Conservation (phyloP, 2,797 vertebrate genomes). For the Malurus leucopterus region DNA sequence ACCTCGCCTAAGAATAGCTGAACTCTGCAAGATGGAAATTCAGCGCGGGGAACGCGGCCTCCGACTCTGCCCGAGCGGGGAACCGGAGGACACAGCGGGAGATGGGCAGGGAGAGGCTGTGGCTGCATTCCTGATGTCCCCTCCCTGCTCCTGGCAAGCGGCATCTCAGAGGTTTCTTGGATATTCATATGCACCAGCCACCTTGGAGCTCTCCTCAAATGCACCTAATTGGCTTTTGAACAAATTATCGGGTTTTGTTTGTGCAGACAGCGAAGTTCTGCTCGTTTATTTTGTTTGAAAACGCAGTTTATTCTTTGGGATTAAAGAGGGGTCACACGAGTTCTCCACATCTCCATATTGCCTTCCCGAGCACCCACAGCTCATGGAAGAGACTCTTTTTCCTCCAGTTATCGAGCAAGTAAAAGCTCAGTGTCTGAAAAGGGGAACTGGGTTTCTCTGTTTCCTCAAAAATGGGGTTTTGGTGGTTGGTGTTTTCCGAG, state of each 20-base stretch:
- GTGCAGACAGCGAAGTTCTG: not conserved
- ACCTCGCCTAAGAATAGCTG: constrained; percentile 40
- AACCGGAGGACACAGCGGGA: not conserved
- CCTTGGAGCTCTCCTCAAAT: not conserved
- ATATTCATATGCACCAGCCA: not conserved
- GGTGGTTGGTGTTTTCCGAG: not conserved
- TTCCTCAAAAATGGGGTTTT: not conserved
- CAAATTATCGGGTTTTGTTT: not conserved
- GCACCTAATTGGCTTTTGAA: not conserved
- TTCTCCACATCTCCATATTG: not conserved
- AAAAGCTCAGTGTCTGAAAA: not conserved
- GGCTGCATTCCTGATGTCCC: constrained; percentile 10
- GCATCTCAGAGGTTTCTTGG: not conserved
- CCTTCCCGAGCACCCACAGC: not conserved
- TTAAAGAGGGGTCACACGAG: not conserved
- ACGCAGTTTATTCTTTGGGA: not conserved
- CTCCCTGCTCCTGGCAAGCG: not conserved
- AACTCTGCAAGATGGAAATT: constrained; percentile 5
- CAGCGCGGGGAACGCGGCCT: not conserved
- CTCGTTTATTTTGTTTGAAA: not conserved
- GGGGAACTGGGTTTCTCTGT: not conserved
- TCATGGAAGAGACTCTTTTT: not conserved
- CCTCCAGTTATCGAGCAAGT: not conserved
- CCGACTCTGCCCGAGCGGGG: not conserved
- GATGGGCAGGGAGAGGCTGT: not conserved